Percentiles rank a stretch among this genome's conserved stretches.
phyloP scores from a whole-genome alignment of 2,888 invertebrate genomes.

The Epistrophella euchroma region DNA sequence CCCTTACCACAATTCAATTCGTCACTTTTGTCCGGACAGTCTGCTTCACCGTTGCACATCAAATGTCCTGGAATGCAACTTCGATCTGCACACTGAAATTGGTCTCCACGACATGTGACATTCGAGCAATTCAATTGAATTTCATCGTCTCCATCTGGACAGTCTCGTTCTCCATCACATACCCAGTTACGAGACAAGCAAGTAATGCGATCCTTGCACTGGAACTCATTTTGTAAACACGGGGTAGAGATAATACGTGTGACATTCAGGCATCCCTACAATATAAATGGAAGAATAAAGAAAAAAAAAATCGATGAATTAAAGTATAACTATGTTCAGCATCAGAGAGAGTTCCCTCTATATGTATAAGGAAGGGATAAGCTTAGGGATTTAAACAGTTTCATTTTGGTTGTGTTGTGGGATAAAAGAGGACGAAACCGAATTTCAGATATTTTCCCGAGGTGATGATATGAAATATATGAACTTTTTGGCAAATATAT shows the following conservation, averaged over 20 bases:
- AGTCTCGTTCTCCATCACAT: conserved; percentile 93
- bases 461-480: conserved; percentile 33
- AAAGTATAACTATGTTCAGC: background rate
- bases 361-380: background rate
- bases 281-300: conserved; percentile 64
- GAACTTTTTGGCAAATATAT: conserved; percentile 1
- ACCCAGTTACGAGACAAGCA: conserved; percentile 93
- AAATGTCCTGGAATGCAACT: conserved; percentile 92
- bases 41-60: conserved; percentile 91
- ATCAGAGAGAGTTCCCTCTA: background rate
- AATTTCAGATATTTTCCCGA: conserved; percentile 16
- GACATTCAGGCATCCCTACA: conserved; percentile 87
- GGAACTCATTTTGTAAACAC: conserved; percentile 90
- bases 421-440: conserved; percentile 19
- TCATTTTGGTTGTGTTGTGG: background rate
- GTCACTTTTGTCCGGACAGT: conserved; percentile 94
- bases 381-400: background rate
- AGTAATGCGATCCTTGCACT: conserved; percentile 91
- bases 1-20: conserved; percentile 92
- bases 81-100: conserved; percentile 93
- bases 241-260: conserved; percentile 85
- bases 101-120: conserved; percentile 92
- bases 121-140: conserved; percentile 87
- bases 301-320: conserved; percentile 33
- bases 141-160: conserved; percentile 93